Base-by-base conservation (phyloP, 2,888 invertebrate species). In the Zaprionus obscuricornis region DNA sequence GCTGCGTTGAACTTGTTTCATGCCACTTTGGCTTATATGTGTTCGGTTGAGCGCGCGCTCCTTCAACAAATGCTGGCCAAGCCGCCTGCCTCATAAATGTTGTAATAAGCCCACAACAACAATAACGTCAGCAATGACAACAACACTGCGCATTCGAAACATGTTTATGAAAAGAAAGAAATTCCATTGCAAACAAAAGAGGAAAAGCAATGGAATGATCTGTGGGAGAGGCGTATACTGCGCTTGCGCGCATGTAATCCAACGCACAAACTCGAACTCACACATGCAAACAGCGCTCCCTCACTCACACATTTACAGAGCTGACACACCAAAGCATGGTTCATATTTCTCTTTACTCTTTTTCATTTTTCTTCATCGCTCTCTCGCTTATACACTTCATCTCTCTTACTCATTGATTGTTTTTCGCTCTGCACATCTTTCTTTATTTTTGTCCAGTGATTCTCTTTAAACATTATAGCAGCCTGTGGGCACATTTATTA, bases 151-250 rank as follows among this genome's bases (percentile, higher is more conserved):
- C 60, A 64, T 63, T 69, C 68, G 70, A 78, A 85, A 79, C 78
- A 85, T 78, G 74, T 85, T 85, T 86, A 82, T 86, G 75, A 78
- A 85, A 85, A 86, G 85, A 86, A 85, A 85, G 86, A 86, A 85
- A 85, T 86, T 85, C 85, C 85, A 85, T 74, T 76, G 77, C 86
- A 86, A 84, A 79, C 82, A 84, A 82, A 72, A 68, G 77, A 66
- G 64, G 37, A 58, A 60, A 52, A 47, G 42, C 57, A 29, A 42
- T 27, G 36, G 29, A 26, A 27, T 39, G 71, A 73, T 75, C 68
- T 52, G 26, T 58, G 49, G 31, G 49, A 67, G 66, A 77, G 77
- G 74, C 63, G 56, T 46, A 45, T 43, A 45, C 59, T 52, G 68
- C 16, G 74, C 75, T 71, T 77, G 74, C 74, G 59, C 68, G 55